Percentiles rank a stretch among this genome's conserved stretches.
These are phyloP conservation scores for Notothenia rossii DNA, from an alignment of 2,113 vertebrate species.

Conservation along the genomic window DNA sequence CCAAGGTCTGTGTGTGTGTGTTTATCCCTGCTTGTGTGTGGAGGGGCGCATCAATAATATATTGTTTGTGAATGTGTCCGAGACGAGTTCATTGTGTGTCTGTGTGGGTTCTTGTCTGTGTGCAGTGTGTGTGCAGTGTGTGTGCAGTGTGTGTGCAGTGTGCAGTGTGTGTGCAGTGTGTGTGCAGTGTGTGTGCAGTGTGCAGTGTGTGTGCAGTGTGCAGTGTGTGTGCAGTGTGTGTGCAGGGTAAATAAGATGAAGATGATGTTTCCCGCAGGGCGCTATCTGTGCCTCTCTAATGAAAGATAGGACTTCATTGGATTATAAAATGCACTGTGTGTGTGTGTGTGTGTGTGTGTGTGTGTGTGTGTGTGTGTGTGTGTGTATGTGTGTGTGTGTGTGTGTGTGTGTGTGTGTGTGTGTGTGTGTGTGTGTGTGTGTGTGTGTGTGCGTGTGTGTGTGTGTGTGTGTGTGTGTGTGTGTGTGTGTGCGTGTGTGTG, in stretches of 20 bases:
- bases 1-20: constrained; percentile 22
- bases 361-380: constrained; percentile 30
- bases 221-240: constrained; percentile 18
- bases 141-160: constrained; percentile 40
- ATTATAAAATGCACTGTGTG: constrained; percentile 59
- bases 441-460: constrained; percentile 11
- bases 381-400: constrained; percentile 25
- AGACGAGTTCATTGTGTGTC: constrained; percentile 12
- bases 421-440: background rate
- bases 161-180: constrained; percentile 12
- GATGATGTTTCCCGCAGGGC: constrained; percentile 62
- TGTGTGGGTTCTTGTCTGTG: constrained; percentile 10
- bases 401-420: constrained; percentile 33
- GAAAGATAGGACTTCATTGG: constrained; percentile 70
- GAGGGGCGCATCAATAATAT: constrained; percentile 5
- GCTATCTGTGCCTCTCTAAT: constrained; percentile 69
- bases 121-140: constrained; percentile 24
- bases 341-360: constrained; percentile 26
- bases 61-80: constrained; percentile 13
- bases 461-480: constrained; percentile 24
- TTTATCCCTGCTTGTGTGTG: constrained; percentile 6
- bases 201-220: constrained; percentile 23
- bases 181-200: constrained; percentile 41
- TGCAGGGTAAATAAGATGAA: constrained; percentile 67
- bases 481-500: constrained; percentile 24